Conservation (phyloP, 2,113 vertebrate species). For the Himantopus leucocephalus region DNA sequence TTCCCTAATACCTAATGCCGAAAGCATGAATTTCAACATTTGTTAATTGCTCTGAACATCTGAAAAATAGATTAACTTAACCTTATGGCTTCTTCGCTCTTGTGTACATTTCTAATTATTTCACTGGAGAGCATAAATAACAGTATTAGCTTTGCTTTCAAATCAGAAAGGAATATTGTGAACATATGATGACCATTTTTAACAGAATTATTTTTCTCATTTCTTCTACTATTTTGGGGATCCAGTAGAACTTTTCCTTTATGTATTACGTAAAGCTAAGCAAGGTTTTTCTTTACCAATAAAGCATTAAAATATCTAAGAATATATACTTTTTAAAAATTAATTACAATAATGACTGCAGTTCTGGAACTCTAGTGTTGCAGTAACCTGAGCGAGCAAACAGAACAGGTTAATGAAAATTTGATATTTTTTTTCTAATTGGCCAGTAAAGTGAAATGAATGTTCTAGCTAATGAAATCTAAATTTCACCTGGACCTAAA, state of each 20-base stretch:
- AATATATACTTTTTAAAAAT: background rate
- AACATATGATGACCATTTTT: background rate
- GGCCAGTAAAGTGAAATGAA: background rate
- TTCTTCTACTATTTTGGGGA: background rate
- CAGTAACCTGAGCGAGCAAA: background rate
- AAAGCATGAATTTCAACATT: background rate
- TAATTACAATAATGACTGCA: background rate
- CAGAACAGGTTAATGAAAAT: background rate
- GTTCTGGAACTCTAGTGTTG: background rate
- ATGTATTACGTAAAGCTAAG: background rate
- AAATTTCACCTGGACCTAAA: background rate
- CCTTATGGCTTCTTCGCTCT: background rate
- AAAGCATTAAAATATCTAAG: background rate
- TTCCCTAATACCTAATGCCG: background rate
- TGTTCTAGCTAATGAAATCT: background rate
- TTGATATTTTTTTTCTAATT: background rate
- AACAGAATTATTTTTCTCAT: background rate
- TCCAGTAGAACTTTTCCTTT: background rate
- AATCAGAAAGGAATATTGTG: background rate
- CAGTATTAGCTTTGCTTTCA: background rate
- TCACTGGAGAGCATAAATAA: background rate
- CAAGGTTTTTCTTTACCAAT: background rate
- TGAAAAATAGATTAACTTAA: background rate
- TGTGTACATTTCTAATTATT: background rate
- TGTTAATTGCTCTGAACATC: background rate